phyloP scores from a whole-genome alignment of 2,797 vertebrate species.

The Crax fasciolata region DNA sequence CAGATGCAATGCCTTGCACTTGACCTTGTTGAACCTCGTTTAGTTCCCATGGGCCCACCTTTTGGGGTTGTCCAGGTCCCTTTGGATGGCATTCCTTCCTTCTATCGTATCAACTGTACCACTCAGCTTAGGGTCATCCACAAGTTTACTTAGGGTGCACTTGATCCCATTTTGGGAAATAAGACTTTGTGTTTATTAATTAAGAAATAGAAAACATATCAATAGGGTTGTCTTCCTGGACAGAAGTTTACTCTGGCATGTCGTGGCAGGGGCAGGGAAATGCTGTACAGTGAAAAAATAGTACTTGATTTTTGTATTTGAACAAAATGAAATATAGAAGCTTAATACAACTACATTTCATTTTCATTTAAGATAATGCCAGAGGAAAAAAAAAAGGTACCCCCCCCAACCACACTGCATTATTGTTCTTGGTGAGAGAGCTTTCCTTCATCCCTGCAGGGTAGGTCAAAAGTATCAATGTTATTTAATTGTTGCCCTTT shows the following conservation, averaged over 20 bases:
- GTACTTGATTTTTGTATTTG: not conserved
- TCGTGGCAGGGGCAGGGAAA: not conserved
- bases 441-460: not conserved
- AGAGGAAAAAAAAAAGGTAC: not conserved
- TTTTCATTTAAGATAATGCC: not conserved
- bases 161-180: not conserved
- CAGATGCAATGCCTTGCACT: too few relatives aligned
- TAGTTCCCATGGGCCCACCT: too few relatives aligned
- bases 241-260: not conserved
- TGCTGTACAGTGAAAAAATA: not conserved
- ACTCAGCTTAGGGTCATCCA: too few relatives aligned
- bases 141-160: too few relatives aligned
- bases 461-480: constrained; percentile 37
- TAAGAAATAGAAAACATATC: not conserved
- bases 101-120: too few relatives aligned
- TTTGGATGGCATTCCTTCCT: too few relatives aligned
- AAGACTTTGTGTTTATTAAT: not conserved
- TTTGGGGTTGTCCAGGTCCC: too few relatives aligned
- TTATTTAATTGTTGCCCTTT: constrained; percentile 40
- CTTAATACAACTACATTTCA: not conserved
- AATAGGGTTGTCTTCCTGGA: not conserved
- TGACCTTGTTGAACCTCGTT: too few relatives aligned
- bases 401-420: not conserved
- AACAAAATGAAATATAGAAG: not conserved
- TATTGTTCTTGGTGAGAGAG: not conserved